phyloP scores from a whole-genome alignment of 2,797 vertebrate species.

The Harpia harpyja region DNA sequence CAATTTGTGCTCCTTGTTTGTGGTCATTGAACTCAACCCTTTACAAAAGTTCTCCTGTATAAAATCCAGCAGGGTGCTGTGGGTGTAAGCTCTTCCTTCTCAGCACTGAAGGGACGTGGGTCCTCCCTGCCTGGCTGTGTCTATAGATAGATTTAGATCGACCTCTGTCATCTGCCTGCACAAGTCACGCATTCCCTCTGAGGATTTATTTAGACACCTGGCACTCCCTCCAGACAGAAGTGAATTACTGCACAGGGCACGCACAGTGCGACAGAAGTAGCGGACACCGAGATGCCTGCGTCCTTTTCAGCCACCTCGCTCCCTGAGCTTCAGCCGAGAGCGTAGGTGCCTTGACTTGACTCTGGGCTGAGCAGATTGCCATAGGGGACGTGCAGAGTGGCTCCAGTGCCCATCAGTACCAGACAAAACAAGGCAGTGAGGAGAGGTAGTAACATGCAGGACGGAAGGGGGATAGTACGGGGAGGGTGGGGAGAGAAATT shows the following conservation, averaged over 20 bases:
- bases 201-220: neutral
- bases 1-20: neutral
- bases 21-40: neutral
- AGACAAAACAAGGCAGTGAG: neutral
- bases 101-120: fast-evolving
- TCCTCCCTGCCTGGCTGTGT: neutral
- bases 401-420: fast-evolving
- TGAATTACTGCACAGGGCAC: neutral
- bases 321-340: neutral
- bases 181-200: neutral
- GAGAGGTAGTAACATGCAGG: neutral
- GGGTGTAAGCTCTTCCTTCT: neutral
- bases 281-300: fast-evolving
- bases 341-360: neutral
- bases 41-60: neutral
- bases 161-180: neutral
- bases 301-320: fast-evolving
- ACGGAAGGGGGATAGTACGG: neutral
- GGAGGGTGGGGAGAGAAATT: neutral
- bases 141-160: neutral
- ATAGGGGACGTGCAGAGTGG: fast-evolving
- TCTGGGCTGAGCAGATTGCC: neutral
- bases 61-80: neutral
- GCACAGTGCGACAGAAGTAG: neutral
- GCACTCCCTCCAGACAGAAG: neutral